phyloP scores from a whole-genome alignment of 2,888 invertebrate species.

The Platerodrilus igneus region DNA sequence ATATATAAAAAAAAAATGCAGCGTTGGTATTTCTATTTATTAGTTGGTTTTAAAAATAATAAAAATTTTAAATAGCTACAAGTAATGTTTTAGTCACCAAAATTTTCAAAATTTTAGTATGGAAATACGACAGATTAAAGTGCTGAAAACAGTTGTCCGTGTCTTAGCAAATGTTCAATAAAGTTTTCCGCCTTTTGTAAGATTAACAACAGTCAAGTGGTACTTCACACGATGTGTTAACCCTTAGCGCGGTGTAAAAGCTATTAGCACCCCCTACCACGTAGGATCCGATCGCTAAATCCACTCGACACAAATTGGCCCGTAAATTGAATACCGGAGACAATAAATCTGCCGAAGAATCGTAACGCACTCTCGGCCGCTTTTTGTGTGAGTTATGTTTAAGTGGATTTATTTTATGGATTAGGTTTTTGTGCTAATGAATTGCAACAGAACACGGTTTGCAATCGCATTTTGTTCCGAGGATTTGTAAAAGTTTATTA shows the following conservation, averaged over 20 bases:
- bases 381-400: constrained; percentile 41
- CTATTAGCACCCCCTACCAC: constrained; percentile 36
- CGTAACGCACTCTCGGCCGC: constrained; percentile 40
- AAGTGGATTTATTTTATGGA: constrained; percentile 46
- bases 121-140: too few species aligned
- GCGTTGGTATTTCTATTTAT: too few species aligned
- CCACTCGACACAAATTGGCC: constrained; percentile 48
- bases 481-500: too few species aligned
- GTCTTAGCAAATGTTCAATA: too few species aligned
- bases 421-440: constrained; percentile 45
- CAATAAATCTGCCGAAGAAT: constrained; percentile 45
- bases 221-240: constrained; percentile 48
- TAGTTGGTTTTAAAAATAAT: too few species aligned
- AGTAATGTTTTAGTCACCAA: too few species aligned
- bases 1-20: too few species aligned
- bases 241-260: constrained; percentile 41
- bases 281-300: constrained; percentile 42
- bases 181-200: constrained; percentile 27
- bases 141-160: too few species aligned
- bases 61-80: too few species aligned
- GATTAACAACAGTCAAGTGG: constrained; percentile 47
- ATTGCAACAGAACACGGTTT: constrained; percentile 36
- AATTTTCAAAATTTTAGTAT: too few species aligned
- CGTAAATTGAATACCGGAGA: constrained; percentile 47
- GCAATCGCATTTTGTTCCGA: constrained; percentile 19